These are phyloP conservation scores for Latrodectus geometricus DNA, from an alignment of 1,140 invertebrate species.

Conservation along the genomic window DNA sequence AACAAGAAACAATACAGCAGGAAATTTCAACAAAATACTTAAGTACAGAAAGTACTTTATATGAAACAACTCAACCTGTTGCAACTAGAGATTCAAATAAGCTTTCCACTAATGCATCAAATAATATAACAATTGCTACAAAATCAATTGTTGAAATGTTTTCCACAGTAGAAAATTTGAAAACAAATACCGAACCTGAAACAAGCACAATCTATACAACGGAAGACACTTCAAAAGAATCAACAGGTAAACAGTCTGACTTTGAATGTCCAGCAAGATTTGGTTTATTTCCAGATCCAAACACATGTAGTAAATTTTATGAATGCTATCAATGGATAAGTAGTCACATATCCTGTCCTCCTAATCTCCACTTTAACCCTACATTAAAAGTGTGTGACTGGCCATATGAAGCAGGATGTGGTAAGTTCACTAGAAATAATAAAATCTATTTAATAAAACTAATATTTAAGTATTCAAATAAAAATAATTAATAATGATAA, in stretches of 20 bases:
- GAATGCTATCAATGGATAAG: conserved; percentile 67
- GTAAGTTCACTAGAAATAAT: conserved; percentile 1
- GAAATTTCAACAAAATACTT: not conserved
- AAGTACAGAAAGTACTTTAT: not conserved
- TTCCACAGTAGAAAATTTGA: not conserved
- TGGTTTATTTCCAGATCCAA: conserved; percentile 64
- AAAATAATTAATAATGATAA: no score
- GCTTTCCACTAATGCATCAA: not conserved
- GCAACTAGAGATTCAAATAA: not conserved
- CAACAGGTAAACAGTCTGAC: not conserved
- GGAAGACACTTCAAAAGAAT: not conserved
- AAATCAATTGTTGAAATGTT: not conserved
- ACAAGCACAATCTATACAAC: not conserved
- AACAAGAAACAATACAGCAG: not conserved
- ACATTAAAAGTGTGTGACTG: conserved; percentile 72
- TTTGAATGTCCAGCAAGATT: conserved; percentile 21
- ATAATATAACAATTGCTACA: not conserved
- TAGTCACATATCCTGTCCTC: conserved; percentile 71
- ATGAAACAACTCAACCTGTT: not conserved
- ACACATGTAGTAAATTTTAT: conserved; percentile 66
- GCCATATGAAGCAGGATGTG: conserved; percentile 62
- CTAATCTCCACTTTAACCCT: conserved; percentile 73
- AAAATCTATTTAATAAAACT: not conserved
- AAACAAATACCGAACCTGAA: not conserved
- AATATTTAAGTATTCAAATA: no score